Base-by-base conservation (phyloP, 2,797 vertebrate species). In the Tokudaia tokunoshimensis region DNA sequence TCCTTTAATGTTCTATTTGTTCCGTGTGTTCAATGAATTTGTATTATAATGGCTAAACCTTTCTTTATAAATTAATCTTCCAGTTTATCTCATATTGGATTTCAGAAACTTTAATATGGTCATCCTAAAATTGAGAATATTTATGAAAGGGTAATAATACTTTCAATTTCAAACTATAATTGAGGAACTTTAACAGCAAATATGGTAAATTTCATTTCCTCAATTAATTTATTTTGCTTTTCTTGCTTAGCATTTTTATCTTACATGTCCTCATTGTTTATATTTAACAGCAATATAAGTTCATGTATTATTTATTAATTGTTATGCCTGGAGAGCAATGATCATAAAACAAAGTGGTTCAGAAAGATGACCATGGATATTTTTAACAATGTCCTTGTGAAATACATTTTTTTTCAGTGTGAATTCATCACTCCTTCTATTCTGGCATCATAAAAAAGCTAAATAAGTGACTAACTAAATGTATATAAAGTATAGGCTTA, bases 211-310 rank as follows among this genome's bases (percentile, higher is more conserved):
- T 76, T 90, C 37, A 31, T 86, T 83, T 72, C 31, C 44, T 87
- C 20, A 75, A 81, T 72, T 63, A 75, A 89, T 74, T 78, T 10
- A 75, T 22, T 82, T 52, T 37, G 0, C 80, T 57, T 82, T 89
- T 55, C 6, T 89, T 85, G 4, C 15, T 85, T 91, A 88, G 29
- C 52, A 37, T 57, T 11, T 83, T 90, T 52, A 20, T 44, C 81
- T 87, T 41, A 75, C 13, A 89, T 31, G 84, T 70, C 92, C 24
- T 17, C 13, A 67, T 80, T 93, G 22, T 80, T 93, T n/a, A 93
- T 3, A 57, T 52, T 92, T 92, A 6, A 70, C 2, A 89, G 4
- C 6, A 72, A 78, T 3, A 41, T 52, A 57, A 89, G 31, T 24
- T 87, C 78, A 52, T 3, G 24, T 79, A n/a, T 67, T 67, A 65